Percentiles rank a stretch among this genome's conserved stretches.
These are phyloP conservation scores for Eptesicus fuscus DNA, from an alignment of 2,113 vertebrate species.

Conservation along the genomic window DNA sequence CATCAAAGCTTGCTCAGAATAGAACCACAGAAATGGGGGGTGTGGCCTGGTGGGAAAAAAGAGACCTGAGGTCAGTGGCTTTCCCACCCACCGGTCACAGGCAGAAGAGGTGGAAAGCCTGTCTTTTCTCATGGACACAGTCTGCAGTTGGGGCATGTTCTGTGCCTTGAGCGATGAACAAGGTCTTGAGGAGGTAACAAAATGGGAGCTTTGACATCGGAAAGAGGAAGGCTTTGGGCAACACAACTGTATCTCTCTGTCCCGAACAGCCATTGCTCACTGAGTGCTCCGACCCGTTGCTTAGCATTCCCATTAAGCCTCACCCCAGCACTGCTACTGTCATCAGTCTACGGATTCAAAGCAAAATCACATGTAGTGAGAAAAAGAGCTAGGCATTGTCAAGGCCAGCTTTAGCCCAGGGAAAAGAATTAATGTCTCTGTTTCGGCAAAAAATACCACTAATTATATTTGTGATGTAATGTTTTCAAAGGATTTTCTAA, in stretches of 20 bases:
- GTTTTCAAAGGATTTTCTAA: not conserved
- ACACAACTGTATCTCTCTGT: not conserved
- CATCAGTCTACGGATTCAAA: not conserved
- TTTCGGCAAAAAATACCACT: not conserved
- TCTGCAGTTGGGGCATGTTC: accelerated
- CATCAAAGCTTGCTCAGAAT: not conserved
- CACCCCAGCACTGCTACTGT: too few relatives aligned
- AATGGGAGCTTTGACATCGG: not conserved
- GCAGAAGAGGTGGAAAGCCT: not conserved
- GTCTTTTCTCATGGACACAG: not conserved
- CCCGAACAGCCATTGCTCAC: not conserved
- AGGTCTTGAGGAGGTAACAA: not conserved
- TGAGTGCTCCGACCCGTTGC: not conserved
- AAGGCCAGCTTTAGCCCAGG: not conserved
- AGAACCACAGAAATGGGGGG: not conserved
- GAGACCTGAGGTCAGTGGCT: not conserved
- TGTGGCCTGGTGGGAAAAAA: not conserved
- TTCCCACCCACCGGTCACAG: not conserved
- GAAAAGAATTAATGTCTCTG: not conserved
- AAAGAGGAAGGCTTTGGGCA: not conserved
- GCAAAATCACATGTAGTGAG: not conserved
- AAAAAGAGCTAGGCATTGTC: not conserved
- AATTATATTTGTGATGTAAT: not conserved
- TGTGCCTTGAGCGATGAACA: not conserved
- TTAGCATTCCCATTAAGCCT: not conserved